Base-by-base conservation (phyloP, 2,113 vertebrate species). In the Rissa tridactyla region DNA sequence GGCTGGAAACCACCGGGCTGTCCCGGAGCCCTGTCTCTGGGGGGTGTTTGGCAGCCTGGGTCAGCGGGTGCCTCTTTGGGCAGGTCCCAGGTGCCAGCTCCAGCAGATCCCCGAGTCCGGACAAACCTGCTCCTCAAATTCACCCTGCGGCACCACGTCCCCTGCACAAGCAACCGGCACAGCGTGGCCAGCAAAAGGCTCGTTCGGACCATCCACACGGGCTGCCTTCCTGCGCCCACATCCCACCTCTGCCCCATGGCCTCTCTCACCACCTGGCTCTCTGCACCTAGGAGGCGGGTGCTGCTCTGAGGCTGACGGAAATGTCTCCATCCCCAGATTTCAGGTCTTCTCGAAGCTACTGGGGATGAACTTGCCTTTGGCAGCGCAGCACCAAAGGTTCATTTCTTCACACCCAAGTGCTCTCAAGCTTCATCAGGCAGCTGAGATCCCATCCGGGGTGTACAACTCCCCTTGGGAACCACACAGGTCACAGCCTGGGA, bases 201-300 rank as follows among this genome's bases (percentile, higher is more conserved):
- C 5, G 0, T 2, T 6, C 0, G 9, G 62, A 62, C 9, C 68
- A 10, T 13, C 32, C 42, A 10, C 36, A 3, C 23, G 13, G 0
- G 5, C 51, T 1, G 40, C 40, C 14, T 32, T 47, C 51, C 46
- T 7, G 36, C 3, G 0, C 20, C 61, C 51, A 0, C 14, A 5
- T 8, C 55, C 51, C 66, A 8, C 11, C 49, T 22, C 68, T 44
- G 36, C 42, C 38, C 64, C 54, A 2, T 0, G 3, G 29, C 15
- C 71, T 79, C 57, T 1, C 29, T 66, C 42, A 13, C 42, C 51
- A 2, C 32, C 2, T 29, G 6, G 26, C 8, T 54, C 42, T 44
- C 72, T n/a, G 32, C 51, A 15, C 17, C 44, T 3, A 8, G 13
- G 34, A 51, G 30, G 13, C n/a, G 22, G 30, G 25, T 54, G 57